Evolutionary conservation across 2,113 vertebrate species (phyloP), one percentile per base, ranked within the genome.

Genomic region (Grammomys dolichurus): DNA sequence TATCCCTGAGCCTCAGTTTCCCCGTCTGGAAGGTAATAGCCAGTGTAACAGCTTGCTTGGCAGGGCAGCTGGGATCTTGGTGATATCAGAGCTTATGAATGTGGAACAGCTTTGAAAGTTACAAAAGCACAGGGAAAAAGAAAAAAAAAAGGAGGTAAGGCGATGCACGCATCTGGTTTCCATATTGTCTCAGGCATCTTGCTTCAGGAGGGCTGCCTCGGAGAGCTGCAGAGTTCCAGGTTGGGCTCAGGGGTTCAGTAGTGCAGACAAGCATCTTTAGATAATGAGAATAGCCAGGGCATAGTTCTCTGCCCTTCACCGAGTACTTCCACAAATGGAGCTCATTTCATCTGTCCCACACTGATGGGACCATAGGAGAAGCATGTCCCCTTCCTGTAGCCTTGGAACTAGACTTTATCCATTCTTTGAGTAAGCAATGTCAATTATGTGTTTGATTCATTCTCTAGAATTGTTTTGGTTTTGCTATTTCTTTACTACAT

Each of bases 81-180:
- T 95, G 97, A 96, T 97, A 96, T 97, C 96, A 96, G 97, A 90
- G 77, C 86, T 96, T 93, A 89, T 91, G 93, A 95, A 96, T 95
- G 91, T 91, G 91, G 90, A 97, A 90, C 3, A 73, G 92, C 95
- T 98, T 97, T 97, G 92, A 97, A 97, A 77, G 24, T 88, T 92
- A 86, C 94, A 82, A 96, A 96, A 96, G 95, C 85, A 89, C 72
- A 73, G 77, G 26, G 48, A 75, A 54, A 31, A 16, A 9, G n/a
- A 1, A 2, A 36, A 2, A 58, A n/a, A 56, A 90, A 58, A 31
- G 43, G 63, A 95, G 90, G 96, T 89, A 86, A 91, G 73, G 60
- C n/a, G 0, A 72, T 63, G 43, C 65, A 72, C 54, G 92, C 85
- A 97, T 97, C 97, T 98, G 97, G 97, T 93, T 97, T 95, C 97